These are phyloP conservation scores for Esox masquinongy DNA, from an alignment of 2,797 vertebrate species.

Conservation along the genomic window DNA sequence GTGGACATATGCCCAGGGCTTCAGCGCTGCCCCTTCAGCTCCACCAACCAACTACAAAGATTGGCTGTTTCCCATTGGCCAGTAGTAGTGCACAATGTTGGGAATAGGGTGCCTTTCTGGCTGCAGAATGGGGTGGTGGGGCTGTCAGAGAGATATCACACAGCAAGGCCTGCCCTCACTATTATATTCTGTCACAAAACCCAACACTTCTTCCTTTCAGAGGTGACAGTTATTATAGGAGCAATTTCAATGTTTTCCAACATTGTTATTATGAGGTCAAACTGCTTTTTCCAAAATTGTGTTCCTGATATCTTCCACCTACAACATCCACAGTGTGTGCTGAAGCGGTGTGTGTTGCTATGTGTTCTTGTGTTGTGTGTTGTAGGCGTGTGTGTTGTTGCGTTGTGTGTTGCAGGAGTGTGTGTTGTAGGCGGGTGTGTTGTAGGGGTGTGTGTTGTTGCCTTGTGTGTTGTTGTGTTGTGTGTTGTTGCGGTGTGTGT, in stretches of 20 bases:
- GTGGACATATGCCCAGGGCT: conserved; percentile 57
- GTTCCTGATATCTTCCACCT: neutral
- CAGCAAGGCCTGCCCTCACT: conserved; percentile 25
- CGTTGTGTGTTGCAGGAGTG: neutral
- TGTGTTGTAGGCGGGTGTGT: too few relatives aligned
- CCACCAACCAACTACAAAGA: neutral
- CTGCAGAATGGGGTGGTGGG: neutral
- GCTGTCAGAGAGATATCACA: conserved; percentile 37
- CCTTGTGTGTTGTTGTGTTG: too few relatives aligned
- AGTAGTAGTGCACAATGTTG: neutral
- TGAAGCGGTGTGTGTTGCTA: neutral
- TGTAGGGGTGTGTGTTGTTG: too few relatives aligned
- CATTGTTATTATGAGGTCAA: conserved; percentile 4
- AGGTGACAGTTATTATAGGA: neutral
- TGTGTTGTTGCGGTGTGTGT: too few relatives aligned
- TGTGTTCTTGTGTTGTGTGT: neutral
- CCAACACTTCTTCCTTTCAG: neutral
- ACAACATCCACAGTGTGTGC: neutral
- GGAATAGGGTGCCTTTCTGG: neutral
- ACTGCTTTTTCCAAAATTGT: neutral
- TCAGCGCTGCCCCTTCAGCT: conserved; percentile 9
- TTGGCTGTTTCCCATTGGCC: neutral
- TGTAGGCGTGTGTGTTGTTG: conserved; percentile 3
- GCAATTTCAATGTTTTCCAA: neutral
- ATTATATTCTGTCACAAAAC: conserved; percentile 13